Conservation (phyloP, 2,797 vertebrate genomes). For the Zenarchopterus dispar region DNA sequence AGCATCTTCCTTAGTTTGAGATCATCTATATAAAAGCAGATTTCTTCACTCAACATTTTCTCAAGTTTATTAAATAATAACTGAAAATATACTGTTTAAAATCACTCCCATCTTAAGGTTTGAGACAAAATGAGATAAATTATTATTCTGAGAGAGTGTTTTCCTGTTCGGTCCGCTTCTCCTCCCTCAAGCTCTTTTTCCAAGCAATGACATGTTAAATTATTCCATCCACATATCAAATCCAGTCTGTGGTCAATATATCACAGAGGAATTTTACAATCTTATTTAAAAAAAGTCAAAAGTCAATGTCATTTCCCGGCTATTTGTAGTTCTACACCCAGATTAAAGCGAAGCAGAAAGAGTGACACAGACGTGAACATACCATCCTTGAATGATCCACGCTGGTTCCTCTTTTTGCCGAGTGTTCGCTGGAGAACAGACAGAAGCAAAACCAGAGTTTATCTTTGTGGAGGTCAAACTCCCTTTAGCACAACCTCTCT, state of each 20-base stretch:
- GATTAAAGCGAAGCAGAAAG: conserved; percentile 41
- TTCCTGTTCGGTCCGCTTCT: conserved; percentile 30
- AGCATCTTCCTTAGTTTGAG: too few relatives aligned
- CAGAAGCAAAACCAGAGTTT: conserved; percentile 35
- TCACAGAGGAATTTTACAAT: neutral
- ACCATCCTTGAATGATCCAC: conserved; percentile 97
- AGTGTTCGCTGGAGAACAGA: conserved; percentile 82
- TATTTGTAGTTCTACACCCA: conserved; percentile 15
- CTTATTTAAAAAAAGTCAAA: neutral
- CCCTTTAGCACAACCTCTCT: neutral
- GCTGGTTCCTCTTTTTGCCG: conserved; percentile 85
- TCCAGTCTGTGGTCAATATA: neutral
- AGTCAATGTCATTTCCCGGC: conserved; percentile 29
- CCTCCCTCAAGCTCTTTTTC: conserved; percentile 19
- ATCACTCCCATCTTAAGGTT: neutral
- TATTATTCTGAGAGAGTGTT: conserved; percentile 17
- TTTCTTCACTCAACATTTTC: too few relatives aligned
- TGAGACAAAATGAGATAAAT: too few relatives aligned
- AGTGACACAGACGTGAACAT: conserved; percentile 67
- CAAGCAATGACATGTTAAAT: neutral
- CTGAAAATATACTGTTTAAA: neutral
- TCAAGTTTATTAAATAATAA: too few relatives aligned
- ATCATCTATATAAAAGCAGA: too few relatives aligned
- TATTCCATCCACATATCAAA: neutral
- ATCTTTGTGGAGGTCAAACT: conserved; percentile 18